Conservation (phyloP, 1,140 invertebrate species). For the Hermatobates lingyangjiaoensis region DNA sequence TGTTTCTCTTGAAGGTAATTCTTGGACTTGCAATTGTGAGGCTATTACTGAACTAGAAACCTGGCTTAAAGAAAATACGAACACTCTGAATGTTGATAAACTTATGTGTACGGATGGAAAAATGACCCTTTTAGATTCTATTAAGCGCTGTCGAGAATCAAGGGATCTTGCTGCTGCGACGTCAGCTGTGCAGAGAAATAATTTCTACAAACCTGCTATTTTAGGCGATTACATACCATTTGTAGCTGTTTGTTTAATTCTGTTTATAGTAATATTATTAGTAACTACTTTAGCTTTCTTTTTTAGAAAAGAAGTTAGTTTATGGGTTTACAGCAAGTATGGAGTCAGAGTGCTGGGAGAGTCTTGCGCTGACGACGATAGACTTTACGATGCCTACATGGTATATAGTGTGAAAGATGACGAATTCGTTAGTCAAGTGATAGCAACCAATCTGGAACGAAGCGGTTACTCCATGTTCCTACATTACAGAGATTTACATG, state of each 20-base stretch:
- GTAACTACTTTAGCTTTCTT: slow-evolving; percentile 48
- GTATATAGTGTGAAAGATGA: slow-evolving; percentile 73
- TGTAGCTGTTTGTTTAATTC: slow-evolving; percentile 47
- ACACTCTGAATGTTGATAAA: slow-evolving; percentile 31
- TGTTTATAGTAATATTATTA: slow-evolving; percentile 47
- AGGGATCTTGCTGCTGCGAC: slow-evolving; percentile 38
- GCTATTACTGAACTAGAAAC: slow-evolving; percentile 39
- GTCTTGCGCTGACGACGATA: slow-evolving; percentile 36
- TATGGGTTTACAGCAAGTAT: slow-evolving; percentile 54
- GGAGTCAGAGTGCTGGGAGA: slow-evolving; percentile 47
- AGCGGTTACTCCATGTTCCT: slow-evolving; percentile 49
- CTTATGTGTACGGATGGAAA: slow-evolving; percentile 33
- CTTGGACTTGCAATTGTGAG: slow-evolving; percentile 52
- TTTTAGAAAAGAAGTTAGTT: slow-evolving; percentile 49
- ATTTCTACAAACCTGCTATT: slow-evolving; percentile 31
- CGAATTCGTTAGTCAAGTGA: slow-evolving; percentile 52
- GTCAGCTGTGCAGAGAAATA: slow-evolving; percentile 36
- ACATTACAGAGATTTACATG: slow-evolving; percentile 50
- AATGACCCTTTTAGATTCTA: slow-evolving; percentile 34
- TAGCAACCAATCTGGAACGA: slow-evolving; percentile 61
- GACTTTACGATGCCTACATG: slow-evolving; percentile 70
- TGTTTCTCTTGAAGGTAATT: slow-evolving; percentile 44
- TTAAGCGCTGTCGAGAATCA: slow-evolving; percentile 38
- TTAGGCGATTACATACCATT: slow-evolving; percentile 46
- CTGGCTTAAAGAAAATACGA: slow-evolving; percentile 39